Conservation (phyloP, 2,113 vertebrate genomes). For the Lates calcarifer region DNA sequence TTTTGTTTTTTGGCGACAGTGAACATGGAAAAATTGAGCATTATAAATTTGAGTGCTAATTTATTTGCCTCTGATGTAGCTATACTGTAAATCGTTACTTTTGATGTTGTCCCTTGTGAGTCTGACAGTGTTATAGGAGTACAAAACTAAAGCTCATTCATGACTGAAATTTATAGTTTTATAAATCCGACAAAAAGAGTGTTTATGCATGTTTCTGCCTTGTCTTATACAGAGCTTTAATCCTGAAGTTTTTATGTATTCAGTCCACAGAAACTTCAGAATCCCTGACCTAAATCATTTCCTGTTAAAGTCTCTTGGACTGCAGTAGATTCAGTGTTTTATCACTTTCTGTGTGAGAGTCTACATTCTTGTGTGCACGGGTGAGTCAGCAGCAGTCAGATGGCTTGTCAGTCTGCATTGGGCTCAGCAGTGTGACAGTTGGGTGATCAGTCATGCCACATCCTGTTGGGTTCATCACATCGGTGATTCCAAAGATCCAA, state of each 20-base stretch:
- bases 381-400: slow-evolving; percentile 68
- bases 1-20: too few species aligned
- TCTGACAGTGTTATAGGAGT: too few species aligned
- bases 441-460: slow-evolving; percentile 58
- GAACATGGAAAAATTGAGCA: too few species aligned
- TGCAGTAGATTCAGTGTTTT: neutral
- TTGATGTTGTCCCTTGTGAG: too few species aligned
- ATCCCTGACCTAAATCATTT: neutral
- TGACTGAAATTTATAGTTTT: too few species aligned
- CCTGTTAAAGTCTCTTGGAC: neutral
- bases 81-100: too few species aligned
- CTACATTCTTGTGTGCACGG: slow-evolving; percentile 20
- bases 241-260: neutral
- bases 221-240: neutral
- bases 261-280: neutral
- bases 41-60: too few species aligned
- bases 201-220: too few species aligned
- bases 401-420: slow-evolving; percentile 58
- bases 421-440: slow-evolving; percentile 59
- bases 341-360: slow-evolving; percentile 13
- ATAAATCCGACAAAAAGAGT: too few species aligned
- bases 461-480: slow-evolving; percentile 48
- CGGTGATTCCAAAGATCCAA: neutral
- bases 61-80: too few species aligned
- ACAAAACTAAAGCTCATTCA: too few species aligned